Evolutionary conservation across 2,888 invertebrate species (phyloP).

Genomic region (Dermolepida albohirtum): DNA sequence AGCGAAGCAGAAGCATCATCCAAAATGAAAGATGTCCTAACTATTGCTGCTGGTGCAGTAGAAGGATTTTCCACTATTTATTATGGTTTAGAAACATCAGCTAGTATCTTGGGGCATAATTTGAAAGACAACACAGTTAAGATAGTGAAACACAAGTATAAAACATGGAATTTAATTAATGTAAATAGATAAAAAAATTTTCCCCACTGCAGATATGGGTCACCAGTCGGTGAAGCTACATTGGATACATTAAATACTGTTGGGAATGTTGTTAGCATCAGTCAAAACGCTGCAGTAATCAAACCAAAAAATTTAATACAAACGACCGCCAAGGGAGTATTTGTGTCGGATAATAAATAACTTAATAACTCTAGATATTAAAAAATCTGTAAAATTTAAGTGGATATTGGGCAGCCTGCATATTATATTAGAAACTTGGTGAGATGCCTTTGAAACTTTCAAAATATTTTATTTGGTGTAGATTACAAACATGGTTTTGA

Average conservation of each 20-base stretch:
- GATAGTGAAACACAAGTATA: slow-evolving; percentile 78
- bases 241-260: slow-evolving; percentile 76
- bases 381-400: no score
- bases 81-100: slow-evolving; percentile 77
- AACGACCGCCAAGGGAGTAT: slow-evolving; percentile 71
- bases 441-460: no score
- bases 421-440: no score
- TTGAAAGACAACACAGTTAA: slow-evolving; percentile 80
- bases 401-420: no score
- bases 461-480: no score
- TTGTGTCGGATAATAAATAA: slow-evolving; percentile 61
- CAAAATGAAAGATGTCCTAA: slow-evolving; percentile 71
- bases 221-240: slow-evolving; percentile 73
- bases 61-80: slow-evolving; percentile 79
- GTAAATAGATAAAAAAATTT: not conserved
- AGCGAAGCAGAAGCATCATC: slow-evolving; percentile 68
- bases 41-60: slow-evolving; percentile 78
- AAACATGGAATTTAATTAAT: slow-evolving; percentile 50
- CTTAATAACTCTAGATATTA: not conserved
- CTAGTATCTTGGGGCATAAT: slow-evolving; percentile 72
- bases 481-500: no score
- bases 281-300: slow-evolving; percentile 73
- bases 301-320: slow-evolving; percentile 77
- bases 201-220: slow-evolving; percentile 71
- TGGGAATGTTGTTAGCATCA: slow-evolving; percentile 76